Evolutionary conservation across 2,797 vertebrate genomes (phyloP).

Genomic region (Psittacula derbiana): DNA sequence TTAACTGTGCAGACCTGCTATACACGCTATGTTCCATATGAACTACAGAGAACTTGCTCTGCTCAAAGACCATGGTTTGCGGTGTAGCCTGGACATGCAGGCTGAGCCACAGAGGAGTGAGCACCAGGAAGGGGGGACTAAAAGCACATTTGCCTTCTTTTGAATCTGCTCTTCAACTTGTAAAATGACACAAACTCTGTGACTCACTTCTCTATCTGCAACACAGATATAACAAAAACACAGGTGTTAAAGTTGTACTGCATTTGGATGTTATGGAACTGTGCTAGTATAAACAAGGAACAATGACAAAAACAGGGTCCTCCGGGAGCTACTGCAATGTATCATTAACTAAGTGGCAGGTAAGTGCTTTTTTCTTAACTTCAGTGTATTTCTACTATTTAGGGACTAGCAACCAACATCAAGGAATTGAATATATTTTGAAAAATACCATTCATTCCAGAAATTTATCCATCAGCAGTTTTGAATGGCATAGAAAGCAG

Average conservation of each 20-base stretch:
- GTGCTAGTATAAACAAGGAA: not conserved
- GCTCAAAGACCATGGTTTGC: not conserved
- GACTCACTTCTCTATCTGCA: not conserved
- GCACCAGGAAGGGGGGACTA: accelerated
- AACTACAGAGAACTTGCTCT: not conserved
- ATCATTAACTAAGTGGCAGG: not conserved
- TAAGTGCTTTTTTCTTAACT: not conserved
- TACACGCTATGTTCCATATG: not conserved
- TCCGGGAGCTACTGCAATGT: not conserved
- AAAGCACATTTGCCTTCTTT: not conserved
- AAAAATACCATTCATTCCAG: not conserved
- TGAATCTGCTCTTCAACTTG: not conserved
- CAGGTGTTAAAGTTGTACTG: not conserved
- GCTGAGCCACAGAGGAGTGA: not conserved
- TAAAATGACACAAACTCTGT: accelerated
- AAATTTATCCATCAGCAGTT: not conserved
- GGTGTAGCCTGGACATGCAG: not conserved
- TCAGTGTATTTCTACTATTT: not conserved
- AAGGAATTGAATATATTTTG: not conserved
- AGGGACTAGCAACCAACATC: not conserved
- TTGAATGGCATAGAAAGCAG: not conserved
- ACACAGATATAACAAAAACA: not conserved
- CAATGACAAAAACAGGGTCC: not conserved
- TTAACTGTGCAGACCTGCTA: not conserved
- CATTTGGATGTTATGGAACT: not conserved